Evolutionary conservation across 92 coral and sea anemone species (phyloP).

Genomic region (Epizoanthus fatuus): DNA sequence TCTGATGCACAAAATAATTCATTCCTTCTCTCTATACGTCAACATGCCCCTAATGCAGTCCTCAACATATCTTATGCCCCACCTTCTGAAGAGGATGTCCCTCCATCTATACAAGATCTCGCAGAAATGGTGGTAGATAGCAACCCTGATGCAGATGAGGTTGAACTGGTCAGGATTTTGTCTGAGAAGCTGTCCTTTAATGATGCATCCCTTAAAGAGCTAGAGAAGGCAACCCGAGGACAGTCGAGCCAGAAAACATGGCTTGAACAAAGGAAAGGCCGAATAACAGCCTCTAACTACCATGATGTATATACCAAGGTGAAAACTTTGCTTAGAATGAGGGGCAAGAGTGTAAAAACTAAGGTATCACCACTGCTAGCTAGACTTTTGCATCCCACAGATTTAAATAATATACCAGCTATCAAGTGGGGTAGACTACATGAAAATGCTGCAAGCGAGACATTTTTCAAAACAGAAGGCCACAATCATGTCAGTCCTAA

Average conservation of each 20-base stretch:
- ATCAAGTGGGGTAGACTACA: constrained; percentile 55
- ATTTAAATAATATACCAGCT: constrained; percentile 37
- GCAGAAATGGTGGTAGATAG: constrained; percentile 27
- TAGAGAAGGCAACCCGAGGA: constrained; percentile 60
- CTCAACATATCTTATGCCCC: constrained; percentile 22
- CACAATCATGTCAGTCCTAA: constrained; percentile 17
- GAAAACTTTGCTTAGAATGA: constrained; percentile 27
- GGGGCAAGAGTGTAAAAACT: constrained; percentile 46
- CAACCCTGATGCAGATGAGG: constrained; percentile 27
- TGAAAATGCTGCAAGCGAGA: constrained; percentile 48
- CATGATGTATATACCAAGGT: constrained; percentile 57
- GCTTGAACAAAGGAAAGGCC: constrained; percentile 56
- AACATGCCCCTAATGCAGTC: constrained; percentile 7
- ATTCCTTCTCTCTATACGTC: no score
- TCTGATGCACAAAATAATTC: background rate
- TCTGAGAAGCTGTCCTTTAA: background rate
- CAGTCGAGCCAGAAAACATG: constrained; percentile 41
- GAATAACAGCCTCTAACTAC: constrained; percentile 65
- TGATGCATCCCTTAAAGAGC: background rate
- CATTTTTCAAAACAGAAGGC: constrained; percentile 30
- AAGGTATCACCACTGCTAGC: constrained; percentile 42
- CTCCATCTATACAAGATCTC: constrained; percentile 32
- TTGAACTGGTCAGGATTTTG: background rate
- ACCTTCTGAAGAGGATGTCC: constrained; percentile 45
- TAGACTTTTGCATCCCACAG: constrained; percentile 21